A percentile compares a stretch with the other conserved stretches of the same genome.
phyloP scores from a whole-genome alignment of 2,888 invertebrate genomes.

The Chorisops tibialis region DNA sequence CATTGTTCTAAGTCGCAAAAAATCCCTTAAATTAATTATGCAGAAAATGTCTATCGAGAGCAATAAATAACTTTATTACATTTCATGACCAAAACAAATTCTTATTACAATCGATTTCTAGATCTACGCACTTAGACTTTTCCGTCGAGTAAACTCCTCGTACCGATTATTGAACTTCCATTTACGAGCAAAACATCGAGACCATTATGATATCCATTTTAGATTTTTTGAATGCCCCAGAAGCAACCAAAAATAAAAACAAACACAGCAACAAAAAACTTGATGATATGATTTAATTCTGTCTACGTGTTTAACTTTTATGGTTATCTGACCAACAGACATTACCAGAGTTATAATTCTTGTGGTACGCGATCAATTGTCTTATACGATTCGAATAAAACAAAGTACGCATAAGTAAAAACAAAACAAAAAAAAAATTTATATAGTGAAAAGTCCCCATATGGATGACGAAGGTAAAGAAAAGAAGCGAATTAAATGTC shows the following conservation, averaged over 20 bases:
- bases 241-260: no score
- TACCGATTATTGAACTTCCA: neutral
- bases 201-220: neutral
- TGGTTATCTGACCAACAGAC: neutral
- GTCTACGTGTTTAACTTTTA: neutral
- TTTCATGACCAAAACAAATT: no score
- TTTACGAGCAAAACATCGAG: neutral
- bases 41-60: no score
- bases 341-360: neutral
- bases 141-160: no score
- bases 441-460: neutral
- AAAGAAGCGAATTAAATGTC: neutral
- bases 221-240: no score
- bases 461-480: neutral
- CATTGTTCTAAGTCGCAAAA: no score
- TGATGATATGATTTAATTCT: slow-evolving; percentile 1
- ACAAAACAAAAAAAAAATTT: neutral
- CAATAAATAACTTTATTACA: no score
- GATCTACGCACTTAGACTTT: no score
- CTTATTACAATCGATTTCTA: no score
- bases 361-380: no score
- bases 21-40: no score
- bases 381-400: neutral
- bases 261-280: neutral
- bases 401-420: neutral